phyloP scores from a whole-genome alignment of 2,888 invertebrate species.

The Drosophila acutilabella region DNA sequence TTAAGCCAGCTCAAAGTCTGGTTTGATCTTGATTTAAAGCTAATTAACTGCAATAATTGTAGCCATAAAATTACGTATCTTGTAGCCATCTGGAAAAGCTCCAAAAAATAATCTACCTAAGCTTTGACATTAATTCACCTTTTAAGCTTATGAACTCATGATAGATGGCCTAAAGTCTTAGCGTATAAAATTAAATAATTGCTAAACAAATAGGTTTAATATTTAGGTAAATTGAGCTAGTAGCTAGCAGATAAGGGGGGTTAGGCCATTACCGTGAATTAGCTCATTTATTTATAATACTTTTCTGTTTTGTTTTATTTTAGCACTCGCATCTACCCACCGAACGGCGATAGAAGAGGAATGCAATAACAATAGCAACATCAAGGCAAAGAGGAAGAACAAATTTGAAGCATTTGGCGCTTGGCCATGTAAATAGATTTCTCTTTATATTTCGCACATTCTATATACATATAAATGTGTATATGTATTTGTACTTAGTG shows the following conservation, averaged over 20 bases:
- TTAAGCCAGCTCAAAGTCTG: background rate
- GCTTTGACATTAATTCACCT: background rate
- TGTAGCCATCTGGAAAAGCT: no score
- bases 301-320: constrained; percentile 15
- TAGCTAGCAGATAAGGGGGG: background rate
- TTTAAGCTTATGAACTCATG: background rate
- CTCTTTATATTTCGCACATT: constrained; percentile 22
- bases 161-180: background rate
- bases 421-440: constrained; percentile 70
- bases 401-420: constrained; percentile 56
- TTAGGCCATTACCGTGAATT: constrained; percentile 44
- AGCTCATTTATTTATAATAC: constrained; percentile 40
- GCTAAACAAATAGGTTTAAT: constrained; percentile 3
- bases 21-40: background rate
- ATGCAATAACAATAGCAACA: constrained; percentile 18
- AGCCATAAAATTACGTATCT: no score
- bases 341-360: constrained; percentile 38
- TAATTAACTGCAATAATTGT: background rate
- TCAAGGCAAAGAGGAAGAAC: constrained; percentile 31
- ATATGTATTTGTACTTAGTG: background rate
- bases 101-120: background rate
- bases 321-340: constrained; percentile 42
- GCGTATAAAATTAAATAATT: constrained; percentile 1
- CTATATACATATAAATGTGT: constrained; percentile 7
- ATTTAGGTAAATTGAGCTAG: background rate